Evolutionary conservation across 2,888 invertebrate genomes (phyloP), one percentile per base, ranked within the genome.

Genomic region (Tachina fera): DNA sequence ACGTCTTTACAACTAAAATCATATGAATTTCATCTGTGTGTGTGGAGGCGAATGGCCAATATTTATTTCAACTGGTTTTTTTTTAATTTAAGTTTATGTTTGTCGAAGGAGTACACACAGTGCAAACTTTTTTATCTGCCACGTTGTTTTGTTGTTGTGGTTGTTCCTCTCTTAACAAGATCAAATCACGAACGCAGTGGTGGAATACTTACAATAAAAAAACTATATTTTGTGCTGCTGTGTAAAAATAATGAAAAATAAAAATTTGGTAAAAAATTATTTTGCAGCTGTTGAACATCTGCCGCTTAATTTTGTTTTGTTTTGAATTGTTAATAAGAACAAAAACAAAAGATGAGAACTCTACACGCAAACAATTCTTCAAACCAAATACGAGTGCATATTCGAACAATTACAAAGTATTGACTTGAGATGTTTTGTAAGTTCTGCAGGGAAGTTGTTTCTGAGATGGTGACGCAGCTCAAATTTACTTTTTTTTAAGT

Each of bases 241-340:
- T 2, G 0, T 56, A 56, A 65, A 76, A 41, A 10, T 3, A 51
- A 53, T 3, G 39, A 45, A 56, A 53, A 13, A 65, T 1, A 51
- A 60, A 19, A 41, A n/a, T 9, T 51, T 31, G 14, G 49, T 8
- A 13, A 51, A 70, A 51, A 22, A 19, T 45, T 63, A 56, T 63
- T 71, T 72, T 79, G 72, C 79, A 79, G 79, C 79, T 79, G 79
- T 47, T 65, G n/a, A 79, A 72, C 79, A 79, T 79, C 79, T 79
- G 79, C 79, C 65, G 19, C 1, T 31, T 31, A 31, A 31, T 31
- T 31, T 31, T 56, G 19, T 31, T 31, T 31, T 56, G 19, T 19
- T 43, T 56, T 75, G 1, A 9, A 14, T 9, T 58, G 31, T 67
- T 67, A 3, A 31, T 31, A 39, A n/a, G 39, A n/a, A 60, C 3